Base-by-base conservation (phyloP, 2,888 invertebrate genomes). In the Torymus tubicola region DNA sequence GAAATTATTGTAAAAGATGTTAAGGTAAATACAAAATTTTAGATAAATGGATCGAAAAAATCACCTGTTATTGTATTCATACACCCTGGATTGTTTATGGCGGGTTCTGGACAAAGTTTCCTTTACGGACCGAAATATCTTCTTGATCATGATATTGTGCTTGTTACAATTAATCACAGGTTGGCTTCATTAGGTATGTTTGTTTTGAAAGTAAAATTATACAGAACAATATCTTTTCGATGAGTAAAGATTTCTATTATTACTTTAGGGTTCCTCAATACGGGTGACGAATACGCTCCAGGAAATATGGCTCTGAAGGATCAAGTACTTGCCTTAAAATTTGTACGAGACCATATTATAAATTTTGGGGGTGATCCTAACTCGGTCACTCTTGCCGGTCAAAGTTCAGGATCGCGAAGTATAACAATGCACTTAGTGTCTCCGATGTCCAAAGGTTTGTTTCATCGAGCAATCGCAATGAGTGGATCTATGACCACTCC, bases 291-390 rank as follows among this genome's bases (percentile, higher is more conserved):
- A 64, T 91, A 92, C 70, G 93, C 94, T 0, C 93, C 94, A 0
- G 95, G 95, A 1, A 95, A 95, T 88, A 92, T 93, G 84, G 95
- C 94, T 0, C 90, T 94, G 50, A 95, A 94, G 87, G 95, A 95
- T 89, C 95, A 95, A 89, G 94, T 94, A 11, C 90, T 91, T n/a
- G 93, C 93, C 0, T 86, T 95, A 80, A 92, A 93, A 83, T 95
- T 94, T 94, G 91, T 95, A 0, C 92, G 93, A 85, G 86, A 92
- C 61, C 94, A 95, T 85, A 94, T 95, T 67, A 92, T 91, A 0
- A 89, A 93, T 0, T 95, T 95, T 86, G 94, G 95, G 0, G 95
- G 95, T 2, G 93, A 95, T 90, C 93, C 94, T 0, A 90, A 92
- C 84, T 90, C 91, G 0, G 93, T 95, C 2, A 95, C 95, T 0